Conservation (phyloP, 2,888 invertebrate species). For the Chloroclysta siterata region DNA sequence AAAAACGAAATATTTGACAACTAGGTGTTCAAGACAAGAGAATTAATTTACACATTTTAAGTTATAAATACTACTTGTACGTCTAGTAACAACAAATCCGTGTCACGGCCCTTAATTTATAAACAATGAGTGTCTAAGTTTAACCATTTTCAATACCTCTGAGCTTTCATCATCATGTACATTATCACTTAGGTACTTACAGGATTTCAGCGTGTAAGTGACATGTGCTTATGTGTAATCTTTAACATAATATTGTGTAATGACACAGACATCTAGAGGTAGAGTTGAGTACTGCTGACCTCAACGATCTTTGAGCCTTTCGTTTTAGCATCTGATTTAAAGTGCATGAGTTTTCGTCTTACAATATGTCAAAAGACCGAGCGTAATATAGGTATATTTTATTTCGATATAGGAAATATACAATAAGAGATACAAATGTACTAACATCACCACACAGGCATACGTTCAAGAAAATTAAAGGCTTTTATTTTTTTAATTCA, state of each 20-base stretch:
- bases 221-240: constrained; percentile 3
- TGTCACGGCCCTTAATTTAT: constrained; percentile 7
- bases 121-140: constrained; percentile 23
- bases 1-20: not conserved
- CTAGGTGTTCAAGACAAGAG: not conserved
- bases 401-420: no score
- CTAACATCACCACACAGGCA: no score
- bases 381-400: no score
- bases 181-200: not conserved
- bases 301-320: constrained; percentile 12
- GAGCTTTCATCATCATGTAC: not conserved
- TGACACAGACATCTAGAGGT: constrained; percentile 3
- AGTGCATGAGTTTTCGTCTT: no score
- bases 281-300: constrained; percentile 6
- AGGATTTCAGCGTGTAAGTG: constrained; percentile 3
- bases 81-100: constrained; percentile 2
- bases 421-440: no score
- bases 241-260: constrained; percentile 13
- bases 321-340: not conserved
- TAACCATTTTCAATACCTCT: constrained; percentile 20
- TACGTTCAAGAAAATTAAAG: no score
- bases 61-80: constrained; percentile 6
- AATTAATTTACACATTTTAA: constrained; percentile 4
- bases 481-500: no score
- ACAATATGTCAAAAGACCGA: no score